Percentiles rank a stretch among this genome's conserved stretches.
Conservation (phyloP, 2,113 vertebrate genomes). For the Dendropsophus ebraccatus region DNA sequence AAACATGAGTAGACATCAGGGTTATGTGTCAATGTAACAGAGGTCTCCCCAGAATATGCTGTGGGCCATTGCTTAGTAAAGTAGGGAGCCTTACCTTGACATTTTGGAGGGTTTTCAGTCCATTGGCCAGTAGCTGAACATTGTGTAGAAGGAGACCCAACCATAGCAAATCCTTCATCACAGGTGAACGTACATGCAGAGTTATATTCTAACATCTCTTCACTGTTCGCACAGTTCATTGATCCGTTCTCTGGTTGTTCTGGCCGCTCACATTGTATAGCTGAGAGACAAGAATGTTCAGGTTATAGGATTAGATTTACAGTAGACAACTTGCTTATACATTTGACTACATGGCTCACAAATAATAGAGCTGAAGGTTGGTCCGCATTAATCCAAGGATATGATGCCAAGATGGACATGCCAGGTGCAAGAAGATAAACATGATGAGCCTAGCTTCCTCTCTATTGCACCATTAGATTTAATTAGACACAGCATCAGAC, state of each 20-base stretch:
- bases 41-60: too few relatives aligned
- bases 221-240: neutral
- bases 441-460: too few relatives aligned
- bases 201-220: constrained; percentile 60
- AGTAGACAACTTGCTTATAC: neutral
- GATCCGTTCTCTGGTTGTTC: neutral
- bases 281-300: neutral
- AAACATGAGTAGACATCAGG: too few relatives aligned
- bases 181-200: constrained; percentile 69
- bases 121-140: constrained; percentile 65
- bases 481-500: too few relatives aligned
- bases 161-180: constrained; percentile 65
- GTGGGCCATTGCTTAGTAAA: neutral
- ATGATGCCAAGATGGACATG: too few relatives aligned
- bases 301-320: neutral
- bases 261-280: neutral
- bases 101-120: constrained; percentile 63
- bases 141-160: constrained; percentile 56
- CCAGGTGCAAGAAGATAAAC: too few relatives aligned
- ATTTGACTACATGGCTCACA: neutral
- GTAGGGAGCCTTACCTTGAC: constrained; percentile 63
- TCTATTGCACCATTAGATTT: too few relatives aligned
- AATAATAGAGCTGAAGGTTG: neutral
- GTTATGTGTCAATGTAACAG: too few relatives aligned
- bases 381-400: too few relatives aligned